A percentile compares a stretch with the other conserved stretches of the same genome.
Evolutionary conservation across 2,888 invertebrate genomes (phyloP).

Genomic region (Platycheirus rosarum): DNA sequence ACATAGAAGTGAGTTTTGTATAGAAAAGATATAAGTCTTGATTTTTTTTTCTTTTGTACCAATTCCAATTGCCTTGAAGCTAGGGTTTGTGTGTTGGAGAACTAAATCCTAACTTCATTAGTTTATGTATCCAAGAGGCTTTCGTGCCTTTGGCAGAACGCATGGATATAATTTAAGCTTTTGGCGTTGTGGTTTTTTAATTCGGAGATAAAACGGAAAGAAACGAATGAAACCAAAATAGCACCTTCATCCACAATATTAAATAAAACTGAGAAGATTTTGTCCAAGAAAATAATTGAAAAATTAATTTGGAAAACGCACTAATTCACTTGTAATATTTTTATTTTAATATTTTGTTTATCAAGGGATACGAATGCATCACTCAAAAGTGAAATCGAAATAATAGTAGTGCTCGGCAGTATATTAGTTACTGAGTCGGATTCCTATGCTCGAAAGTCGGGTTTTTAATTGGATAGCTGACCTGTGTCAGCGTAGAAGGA

Average conservation of each 20-base stretch:
- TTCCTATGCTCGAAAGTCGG: too few species aligned
- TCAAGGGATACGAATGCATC: too few species aligned
- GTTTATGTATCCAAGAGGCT: conserved; percentile 22
- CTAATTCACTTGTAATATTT: too few species aligned
- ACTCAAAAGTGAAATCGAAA: too few species aligned
- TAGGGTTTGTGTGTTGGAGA: conserved; percentile 1
- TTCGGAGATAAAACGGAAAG: background rate
- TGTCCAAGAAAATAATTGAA: too few species aligned
- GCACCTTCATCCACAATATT: background rate
- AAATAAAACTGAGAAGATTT: conserved; percentile 3
- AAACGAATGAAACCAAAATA: background rate
- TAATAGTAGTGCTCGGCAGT: too few species aligned
- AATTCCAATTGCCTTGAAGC: conserved; percentile 2
- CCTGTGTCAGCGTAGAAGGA: too few species aligned
- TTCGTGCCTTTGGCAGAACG: background rate
- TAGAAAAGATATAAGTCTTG: background rate
- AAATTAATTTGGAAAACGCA: too few species aligned
- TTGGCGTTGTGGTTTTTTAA: background rate
- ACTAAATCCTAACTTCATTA: conserved; percentile 33
- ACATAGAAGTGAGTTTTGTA: conserved; percentile 89
- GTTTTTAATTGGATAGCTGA: too few species aligned
- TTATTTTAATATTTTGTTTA: too few species aligned
- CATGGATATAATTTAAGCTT: background rate
- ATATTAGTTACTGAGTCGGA: too few species aligned
- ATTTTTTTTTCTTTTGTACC: conserved; percentile 19